phyloP scores from a whole-genome alignment of 23 tunicate species.

The Clavelina lepadiformis region DNA sequence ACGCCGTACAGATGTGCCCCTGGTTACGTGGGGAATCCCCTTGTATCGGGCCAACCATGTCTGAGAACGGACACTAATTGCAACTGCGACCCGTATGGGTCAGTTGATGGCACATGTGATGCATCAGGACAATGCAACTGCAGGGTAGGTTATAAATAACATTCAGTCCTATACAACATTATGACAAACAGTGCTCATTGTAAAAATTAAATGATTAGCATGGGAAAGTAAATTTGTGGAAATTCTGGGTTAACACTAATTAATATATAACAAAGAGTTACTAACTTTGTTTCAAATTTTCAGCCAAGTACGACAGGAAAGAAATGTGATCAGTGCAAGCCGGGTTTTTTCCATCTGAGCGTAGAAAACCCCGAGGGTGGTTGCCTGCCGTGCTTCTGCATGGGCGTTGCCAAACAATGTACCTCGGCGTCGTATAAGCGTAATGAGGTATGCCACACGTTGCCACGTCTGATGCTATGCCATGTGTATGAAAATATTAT shows the following conservation, averaged over 20 bases:
- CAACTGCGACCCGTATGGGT: constrained; percentile 65
- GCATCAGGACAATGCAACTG: constrained; percentile 64
- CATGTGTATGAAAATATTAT: no score
- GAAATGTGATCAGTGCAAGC: constrained; percentile 71
- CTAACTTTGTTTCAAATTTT: background rate
- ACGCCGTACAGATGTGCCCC: constrained; percentile 48
- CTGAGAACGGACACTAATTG: constrained; percentile 18
- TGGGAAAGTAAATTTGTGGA: no score
- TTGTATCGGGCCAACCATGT: constrained; percentile 6
- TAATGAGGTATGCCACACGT: constrained; percentile 35
- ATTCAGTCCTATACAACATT: no score
- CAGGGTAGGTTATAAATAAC: constrained; percentile 64
- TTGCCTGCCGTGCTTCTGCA: constrained; percentile 98
- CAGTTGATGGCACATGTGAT: constrained; percentile 53
- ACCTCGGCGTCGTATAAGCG: constrained; percentile 45
- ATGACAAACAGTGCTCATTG: no score
- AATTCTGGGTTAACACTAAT: background rate
- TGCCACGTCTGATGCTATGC: no score
- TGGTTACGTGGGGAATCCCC: constrained; percentile 59
- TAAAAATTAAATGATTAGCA: no score
- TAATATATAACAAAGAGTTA: background rate
- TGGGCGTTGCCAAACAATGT: constrained; percentile 90
- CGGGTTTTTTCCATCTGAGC: constrained; percentile 55
- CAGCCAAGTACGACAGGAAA: constrained; percentile 59
- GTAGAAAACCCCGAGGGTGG: constrained; percentile 68